phyloP scores from a whole-genome alignment of 2,797 vertebrate species.

The Eupleurogrammus muticus region DNA sequence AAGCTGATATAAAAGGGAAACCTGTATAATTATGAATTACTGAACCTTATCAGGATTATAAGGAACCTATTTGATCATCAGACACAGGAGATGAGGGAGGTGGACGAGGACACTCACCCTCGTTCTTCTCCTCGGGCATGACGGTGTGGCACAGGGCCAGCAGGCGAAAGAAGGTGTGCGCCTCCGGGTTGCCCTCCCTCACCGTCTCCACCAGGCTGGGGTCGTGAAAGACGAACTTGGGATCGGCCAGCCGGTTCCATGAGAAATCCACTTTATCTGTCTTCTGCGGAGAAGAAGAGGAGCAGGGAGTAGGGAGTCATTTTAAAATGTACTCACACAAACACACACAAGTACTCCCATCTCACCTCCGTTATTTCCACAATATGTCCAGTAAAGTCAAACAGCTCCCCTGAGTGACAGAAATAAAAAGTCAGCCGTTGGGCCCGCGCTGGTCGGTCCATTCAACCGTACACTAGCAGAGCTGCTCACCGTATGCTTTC shows the following conservation, averaged over 20 bases:
- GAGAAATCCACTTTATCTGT: conserved; percentile 90
- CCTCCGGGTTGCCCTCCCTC: conserved; percentile 74
- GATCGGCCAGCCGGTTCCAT: conserved; percentile 90
- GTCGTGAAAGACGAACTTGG: conserved; percentile 92
- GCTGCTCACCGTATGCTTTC: conserved; percentile 85
- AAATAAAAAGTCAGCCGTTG: neutral
- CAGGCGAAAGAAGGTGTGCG: conserved; percentile 88
- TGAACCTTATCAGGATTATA: neutral
- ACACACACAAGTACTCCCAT: neutral
- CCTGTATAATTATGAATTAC: neutral
- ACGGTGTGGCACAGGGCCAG: conserved; percentile 95
- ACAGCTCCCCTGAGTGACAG: conserved; percentile 82
- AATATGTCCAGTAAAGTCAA: conserved; percentile 80
- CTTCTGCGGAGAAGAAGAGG: conserved; percentile 76
- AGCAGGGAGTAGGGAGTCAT: neutral
- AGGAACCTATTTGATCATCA: neutral
- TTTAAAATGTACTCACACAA: too few species aligned
- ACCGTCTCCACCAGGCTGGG: conserved; percentile 87
- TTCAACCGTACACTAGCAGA: accelerated
- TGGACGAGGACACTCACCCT: conserved; percentile 77
- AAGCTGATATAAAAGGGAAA: neutral
- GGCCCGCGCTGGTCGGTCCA: accelerated
- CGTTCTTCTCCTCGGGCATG: conserved; percentile 92
- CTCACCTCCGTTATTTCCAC: conserved; percentile 88
- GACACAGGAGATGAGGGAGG: neutral